phyloP scores from a whole-genome alignment of 2,797 vertebrate species.

The Hirundo rustica region DNA sequence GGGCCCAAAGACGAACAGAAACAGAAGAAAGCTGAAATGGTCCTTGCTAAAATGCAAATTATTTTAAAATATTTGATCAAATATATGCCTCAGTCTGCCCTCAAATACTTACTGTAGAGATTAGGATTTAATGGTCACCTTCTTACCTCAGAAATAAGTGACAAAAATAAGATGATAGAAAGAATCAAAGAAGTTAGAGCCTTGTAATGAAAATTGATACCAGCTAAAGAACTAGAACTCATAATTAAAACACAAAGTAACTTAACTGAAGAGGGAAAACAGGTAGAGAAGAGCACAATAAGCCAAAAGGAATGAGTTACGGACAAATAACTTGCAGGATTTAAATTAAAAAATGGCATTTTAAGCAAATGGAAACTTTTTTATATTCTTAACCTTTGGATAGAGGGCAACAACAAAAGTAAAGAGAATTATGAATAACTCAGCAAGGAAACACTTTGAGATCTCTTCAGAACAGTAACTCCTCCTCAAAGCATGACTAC shows the following conservation, averaged over 20 bases:
- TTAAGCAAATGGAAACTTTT: not conserved
- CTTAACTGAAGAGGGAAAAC: not conserved
- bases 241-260: not conserved
- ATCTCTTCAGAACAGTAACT: not conserved
- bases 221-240: not conserved
- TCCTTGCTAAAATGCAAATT: not conserved
- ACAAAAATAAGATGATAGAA: not conserved
- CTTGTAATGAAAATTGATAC: not conserved
- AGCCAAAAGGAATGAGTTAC: not conserved
- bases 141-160: not conserved
- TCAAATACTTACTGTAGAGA: not conserved
- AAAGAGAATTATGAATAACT: not conserved
- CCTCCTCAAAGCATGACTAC: not conserved
- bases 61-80: not conserved
- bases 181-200: not conserved
- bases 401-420: not conserved
- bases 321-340: not conserved
- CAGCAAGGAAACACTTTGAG: not conserved
- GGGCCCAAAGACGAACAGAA: not conserved
- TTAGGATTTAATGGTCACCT: not conserved
- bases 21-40: not conserved
- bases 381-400: not conserved
- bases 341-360: not conserved
- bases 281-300: not conserved
- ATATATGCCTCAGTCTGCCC: not conserved